Conservation (phyloP, 2,797 vertebrate species). For the Euthynnus affinis region DNA sequence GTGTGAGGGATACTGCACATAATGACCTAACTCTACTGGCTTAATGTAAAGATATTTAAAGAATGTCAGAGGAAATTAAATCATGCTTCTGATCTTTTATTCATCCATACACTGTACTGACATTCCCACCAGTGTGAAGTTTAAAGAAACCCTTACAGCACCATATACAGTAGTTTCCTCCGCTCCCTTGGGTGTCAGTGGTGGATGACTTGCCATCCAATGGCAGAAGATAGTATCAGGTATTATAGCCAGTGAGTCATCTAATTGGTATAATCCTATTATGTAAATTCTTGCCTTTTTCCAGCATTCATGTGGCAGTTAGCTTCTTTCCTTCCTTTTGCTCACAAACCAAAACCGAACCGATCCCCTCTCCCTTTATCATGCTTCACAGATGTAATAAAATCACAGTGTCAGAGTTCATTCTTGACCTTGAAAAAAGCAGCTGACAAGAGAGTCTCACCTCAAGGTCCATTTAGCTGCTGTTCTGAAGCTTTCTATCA, state of each 20-base stretch:
- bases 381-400: background rate
- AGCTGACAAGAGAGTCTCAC: background rate
- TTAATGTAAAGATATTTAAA: background rate
- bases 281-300: background rate
- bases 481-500: background rate
- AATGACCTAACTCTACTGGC: background rate
- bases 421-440: background rate
- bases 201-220: background rate
- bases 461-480: background rate
- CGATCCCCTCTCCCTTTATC: background rate
- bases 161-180: background rate
- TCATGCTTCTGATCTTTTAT: background rate
- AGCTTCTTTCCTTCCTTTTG: slow-evolving; percentile 18
- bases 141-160: background rate
- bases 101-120: background rate
- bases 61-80: background rate
- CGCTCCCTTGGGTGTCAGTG: background rate
- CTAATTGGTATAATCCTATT: background rate
- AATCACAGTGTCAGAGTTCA: background rate
- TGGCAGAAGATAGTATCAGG: slow-evolving; percentile 2
- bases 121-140: background rate
- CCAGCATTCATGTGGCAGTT: background rate
- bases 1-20: background rate
- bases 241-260: background rate
- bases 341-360: slow-evolving; percentile 1